A percentile compares a stretch with the other conserved stretches of the same genome.
Conservation (phyloP, 2,797 vertebrate genomes). For the Chrysocyon brachyurus region DNA sequence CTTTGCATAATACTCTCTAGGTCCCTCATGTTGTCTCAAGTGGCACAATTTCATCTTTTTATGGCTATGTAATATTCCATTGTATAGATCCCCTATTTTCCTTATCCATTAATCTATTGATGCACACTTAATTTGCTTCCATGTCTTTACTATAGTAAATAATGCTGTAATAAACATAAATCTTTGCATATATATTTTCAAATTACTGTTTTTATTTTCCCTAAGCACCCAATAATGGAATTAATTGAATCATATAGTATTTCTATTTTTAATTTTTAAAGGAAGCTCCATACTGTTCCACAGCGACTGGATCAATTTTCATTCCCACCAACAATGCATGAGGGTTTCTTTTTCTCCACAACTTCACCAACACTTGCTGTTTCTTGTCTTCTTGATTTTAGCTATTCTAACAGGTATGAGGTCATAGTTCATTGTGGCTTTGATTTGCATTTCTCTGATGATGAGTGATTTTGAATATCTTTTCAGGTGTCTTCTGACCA, state of each 20-base stretch:
- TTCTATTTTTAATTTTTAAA: background rate
- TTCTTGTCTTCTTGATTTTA: background rate
- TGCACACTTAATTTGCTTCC: background rate
- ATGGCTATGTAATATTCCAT: background rate
- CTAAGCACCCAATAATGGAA: background rate
- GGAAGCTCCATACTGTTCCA: background rate
- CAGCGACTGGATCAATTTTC: background rate
- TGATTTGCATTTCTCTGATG: background rate
- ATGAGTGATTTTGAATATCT: background rate
- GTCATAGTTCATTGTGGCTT: background rate
- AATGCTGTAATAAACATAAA: background rate
- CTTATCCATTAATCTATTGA: background rate
- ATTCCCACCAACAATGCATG: background rate
- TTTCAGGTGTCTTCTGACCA: background rate
- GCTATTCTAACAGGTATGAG: background rate
- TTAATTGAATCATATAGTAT: background rate
- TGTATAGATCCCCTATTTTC: background rate
- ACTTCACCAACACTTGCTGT: background rate
- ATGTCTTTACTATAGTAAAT: background rate
- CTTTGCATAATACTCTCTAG: background rate
- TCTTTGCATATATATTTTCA: background rate
- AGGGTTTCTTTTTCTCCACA: background rate
- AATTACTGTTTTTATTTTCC: background rate
- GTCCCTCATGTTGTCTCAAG: background rate
- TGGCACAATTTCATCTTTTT: background rate